Evolutionary conservation across 2,888 invertebrate species (phyloP), one percentile per base, ranked within the genome.

Genomic region (Stenolophus ochropezus): DNA sequence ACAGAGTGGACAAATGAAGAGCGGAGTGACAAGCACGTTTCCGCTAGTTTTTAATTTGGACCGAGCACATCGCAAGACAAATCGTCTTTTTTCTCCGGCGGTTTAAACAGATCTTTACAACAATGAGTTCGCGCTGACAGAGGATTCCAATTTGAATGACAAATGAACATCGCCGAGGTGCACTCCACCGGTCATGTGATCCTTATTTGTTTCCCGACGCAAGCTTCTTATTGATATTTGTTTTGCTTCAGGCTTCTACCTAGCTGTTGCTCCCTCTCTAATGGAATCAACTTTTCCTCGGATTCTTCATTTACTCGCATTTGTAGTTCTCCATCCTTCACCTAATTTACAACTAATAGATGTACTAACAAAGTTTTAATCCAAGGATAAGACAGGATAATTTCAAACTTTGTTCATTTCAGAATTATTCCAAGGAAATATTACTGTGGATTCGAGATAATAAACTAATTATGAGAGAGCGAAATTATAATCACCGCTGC

Each of bases 71-170:
- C 65, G 69, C 69, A 81, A 81, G 81, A 81, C 81, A 81, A 75
- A 81, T 81, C 81, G 75, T 65, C 75, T 81, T 81, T 81, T 81
- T 81, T 81, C 71, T 27, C 11, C 65, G 8, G 74, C 51, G 81
- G 81, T 81, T 81, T 81, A 75, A 81, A 81, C 75, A 74, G 81
- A 74, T 81, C 81, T 81, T 81, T 81, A 74, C 81, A 81, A 81
- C 81, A 81, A 81, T 81, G 81, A 81, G 75, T 81, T 81, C 61
- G 81, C 74, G 65, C 80, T 81, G 81, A 81, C 81, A 75, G 75
- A 33, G 61, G 75, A 81, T 74, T 81, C 81, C 81, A 75, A 81
- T 81, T 81, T 81, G 61, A 81, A 81, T 81, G 81, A 81, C 81
- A 81, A 81, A 81, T 81, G 81, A 74, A 75, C 65, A 81, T 75